phyloP scores from a whole-genome alignment of 2,797 vertebrate species.

The Acanthurus lineatus region DNA sequence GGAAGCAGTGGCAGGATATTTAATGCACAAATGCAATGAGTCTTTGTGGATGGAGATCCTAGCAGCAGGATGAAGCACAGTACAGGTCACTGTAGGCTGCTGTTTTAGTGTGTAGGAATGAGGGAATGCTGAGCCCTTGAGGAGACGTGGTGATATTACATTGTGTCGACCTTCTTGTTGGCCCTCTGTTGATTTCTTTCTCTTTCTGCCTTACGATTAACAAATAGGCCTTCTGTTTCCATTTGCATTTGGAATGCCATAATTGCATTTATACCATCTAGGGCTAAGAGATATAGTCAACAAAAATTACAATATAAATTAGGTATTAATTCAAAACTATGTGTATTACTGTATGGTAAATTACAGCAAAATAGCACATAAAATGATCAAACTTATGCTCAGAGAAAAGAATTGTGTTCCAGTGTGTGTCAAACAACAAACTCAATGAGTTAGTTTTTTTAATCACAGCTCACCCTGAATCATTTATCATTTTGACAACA shows the following conservation, averaged over 20 bases:
- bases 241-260: not conserved
- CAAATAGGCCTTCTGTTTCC: conserved; percentile 5
- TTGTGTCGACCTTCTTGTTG: conserved; percentile 36
- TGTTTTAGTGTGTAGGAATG: conserved; percentile 42
- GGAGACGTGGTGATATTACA: conserved; percentile 66
- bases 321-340: not conserved
- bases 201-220: conserved; percentile 9
- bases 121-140: conserved; percentile 70
- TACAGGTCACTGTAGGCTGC: conserved; percentile 49
- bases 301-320: not conserved
- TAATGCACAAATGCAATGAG: conserved; percentile 39
- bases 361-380: not conserved
- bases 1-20: conserved; percentile 24
- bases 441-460: not conserved
- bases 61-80: conserved; percentile 20
- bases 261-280: not conserved
- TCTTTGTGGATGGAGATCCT: conserved; percentile 22
- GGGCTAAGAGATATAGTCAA: not conserved
- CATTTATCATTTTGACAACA: conserved; percentile 1
- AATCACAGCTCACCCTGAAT: not conserved
- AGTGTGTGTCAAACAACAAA: not conserved
- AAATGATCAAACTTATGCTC: conserved; percentile 1
- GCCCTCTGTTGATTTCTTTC: conserved; percentile 1
- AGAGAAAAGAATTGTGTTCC: not conserved
- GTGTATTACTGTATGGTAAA: not conserved